phyloP scores from a whole-genome alignment of 1,140 invertebrate genomes.

The Adoxophyes honmai region DNA sequence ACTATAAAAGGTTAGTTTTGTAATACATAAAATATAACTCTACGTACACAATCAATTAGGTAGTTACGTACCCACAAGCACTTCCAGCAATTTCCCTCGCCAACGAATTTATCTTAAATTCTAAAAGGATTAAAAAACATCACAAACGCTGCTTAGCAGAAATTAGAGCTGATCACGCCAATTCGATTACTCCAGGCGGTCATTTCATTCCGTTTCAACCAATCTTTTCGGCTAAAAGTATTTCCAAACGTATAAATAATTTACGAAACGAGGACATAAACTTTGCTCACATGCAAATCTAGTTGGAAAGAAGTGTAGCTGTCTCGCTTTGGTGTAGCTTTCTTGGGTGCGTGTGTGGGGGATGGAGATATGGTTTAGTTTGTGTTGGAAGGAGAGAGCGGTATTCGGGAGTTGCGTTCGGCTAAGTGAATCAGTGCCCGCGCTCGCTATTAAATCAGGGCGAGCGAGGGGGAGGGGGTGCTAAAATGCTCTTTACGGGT shows the following conservation, averaged over 20 bases:
- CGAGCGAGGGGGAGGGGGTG: slow-evolving; percentile 60
- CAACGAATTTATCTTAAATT: background rate
- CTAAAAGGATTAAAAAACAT: slow-evolving; percentile 13
- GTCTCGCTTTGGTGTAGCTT: slow-evolving; percentile 45
- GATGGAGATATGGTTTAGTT: slow-evolving; percentile 24
- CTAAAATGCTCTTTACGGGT: slow-evolving; percentile 74
- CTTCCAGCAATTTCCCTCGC: background rate
- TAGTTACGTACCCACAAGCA: no score
- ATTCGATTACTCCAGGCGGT: slow-evolving; percentile 55
- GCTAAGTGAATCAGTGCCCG: slow-evolving; percentile 76
- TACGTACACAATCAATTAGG: no score
- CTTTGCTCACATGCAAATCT: slow-evolving; percentile 73
- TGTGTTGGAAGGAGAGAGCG: slow-evolving; percentile 47
- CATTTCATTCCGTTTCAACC: slow-evolving; percentile 63
- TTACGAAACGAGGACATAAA: slow-evolving; percentile 75
- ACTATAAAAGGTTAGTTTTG: no score
- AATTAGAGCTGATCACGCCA: slow-evolving; percentile 24
- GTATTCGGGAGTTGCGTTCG: slow-evolving; percentile 60
- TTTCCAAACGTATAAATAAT: slow-evolving; percentile 75
- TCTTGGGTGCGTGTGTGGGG: slow-evolving; percentile 19
- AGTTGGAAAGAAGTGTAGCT: slow-evolving; percentile 67
- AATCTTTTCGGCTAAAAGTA: slow-evolving; percentile 74
- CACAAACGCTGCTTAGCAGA: slow-evolving; percentile 14
- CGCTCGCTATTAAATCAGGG: slow-evolving; percentile 74
- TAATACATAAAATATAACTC: no score